Evolutionary conservation across 1,140 invertebrate species (phyloP), one percentile per base, ranked within the genome.

Genomic region (Hydropsyche tenuis): DNA sequence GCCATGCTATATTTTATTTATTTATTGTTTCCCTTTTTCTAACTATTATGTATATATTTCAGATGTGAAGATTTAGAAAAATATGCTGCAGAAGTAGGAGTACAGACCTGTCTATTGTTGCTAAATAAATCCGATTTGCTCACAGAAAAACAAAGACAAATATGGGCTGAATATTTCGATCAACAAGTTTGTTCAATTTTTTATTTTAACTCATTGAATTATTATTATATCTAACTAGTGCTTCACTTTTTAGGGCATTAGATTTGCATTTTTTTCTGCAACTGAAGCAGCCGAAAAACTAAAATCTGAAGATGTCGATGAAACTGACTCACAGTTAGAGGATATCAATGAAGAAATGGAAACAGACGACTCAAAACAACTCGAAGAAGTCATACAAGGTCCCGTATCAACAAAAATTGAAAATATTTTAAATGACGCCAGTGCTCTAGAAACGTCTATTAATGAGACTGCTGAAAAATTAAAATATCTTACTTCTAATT

Each of bases 81-180:
- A 11, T 99, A 99, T 86, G 95, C 98, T 0, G 89, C 90, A 78
- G 96, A 98, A 88, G 87, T 96, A 11, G 86, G 92, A 81, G 77
- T 86, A 56, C 82, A 73, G 82, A 82, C 88, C 16, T 96, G 93
- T 82, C 83, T 99, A 74, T 86, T 99, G 22, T 84, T 99, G 12
- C 83, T 99, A 4, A 99, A 99, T 82, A 99, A 99, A 83, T 92
- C 97, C n/a, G 98, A 99, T 83, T 92, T 96, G 78, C 86, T 99
- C 1, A 96, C 90, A 0, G 84, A 89, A 53, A 81, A 89, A 77
- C 96, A 99, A 80, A 87, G 97, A 73, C 81, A 91, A 79, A 82
- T 82, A 25, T 99, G 98, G 98, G 90, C 92, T 0, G 85, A 93
- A 53, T 98, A 97, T 85, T 99, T 99, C 81, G 85, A 88, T 60